Conservation (phyloP, 2,113 vertebrate genomes). For the Chelonoidis abingdonii region DNA sequence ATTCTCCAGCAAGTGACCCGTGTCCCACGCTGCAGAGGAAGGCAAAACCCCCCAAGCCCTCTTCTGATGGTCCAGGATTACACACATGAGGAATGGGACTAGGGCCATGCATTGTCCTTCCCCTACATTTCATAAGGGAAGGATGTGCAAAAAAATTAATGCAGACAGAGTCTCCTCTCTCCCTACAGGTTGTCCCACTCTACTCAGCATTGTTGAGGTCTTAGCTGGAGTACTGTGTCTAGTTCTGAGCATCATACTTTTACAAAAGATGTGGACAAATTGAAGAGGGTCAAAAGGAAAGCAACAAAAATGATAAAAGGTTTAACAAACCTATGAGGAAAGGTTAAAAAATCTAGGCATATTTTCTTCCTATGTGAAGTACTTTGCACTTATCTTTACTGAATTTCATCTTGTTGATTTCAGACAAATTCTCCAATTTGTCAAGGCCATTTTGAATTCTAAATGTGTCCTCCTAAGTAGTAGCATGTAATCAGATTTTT, state of each 20-base stretch:
- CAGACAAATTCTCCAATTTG: neutral
- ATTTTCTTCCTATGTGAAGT: neutral
- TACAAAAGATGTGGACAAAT: neutral
- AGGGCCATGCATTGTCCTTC: conserved; percentile 11
- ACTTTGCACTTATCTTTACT: neutral
- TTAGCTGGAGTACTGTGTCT: neutral
- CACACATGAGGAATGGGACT: conserved; percentile 60
- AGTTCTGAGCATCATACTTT: neutral
- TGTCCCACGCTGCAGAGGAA: too few species aligned
- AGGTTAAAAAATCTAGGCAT: neutral
- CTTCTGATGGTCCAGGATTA: neutral
- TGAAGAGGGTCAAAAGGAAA: neutral
- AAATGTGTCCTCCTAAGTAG: neutral
- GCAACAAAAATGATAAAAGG: neutral
- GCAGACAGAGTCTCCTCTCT: neutral
- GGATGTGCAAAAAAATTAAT: neutral
- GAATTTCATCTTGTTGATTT: neutral
- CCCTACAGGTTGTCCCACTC: neutral
- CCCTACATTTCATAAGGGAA: neutral
- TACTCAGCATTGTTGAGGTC: neutral
- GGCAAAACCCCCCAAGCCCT: too few species aligned
- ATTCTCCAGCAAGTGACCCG: too few species aligned
- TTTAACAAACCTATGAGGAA: neutral
- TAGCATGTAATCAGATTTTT: neutral
- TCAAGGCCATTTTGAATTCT: neutral